These are phyloP conservation scores for Parelbella ahira DNA, from an alignment of 2,888 invertebrate genomes.

Conservation along the genomic window DNA sequence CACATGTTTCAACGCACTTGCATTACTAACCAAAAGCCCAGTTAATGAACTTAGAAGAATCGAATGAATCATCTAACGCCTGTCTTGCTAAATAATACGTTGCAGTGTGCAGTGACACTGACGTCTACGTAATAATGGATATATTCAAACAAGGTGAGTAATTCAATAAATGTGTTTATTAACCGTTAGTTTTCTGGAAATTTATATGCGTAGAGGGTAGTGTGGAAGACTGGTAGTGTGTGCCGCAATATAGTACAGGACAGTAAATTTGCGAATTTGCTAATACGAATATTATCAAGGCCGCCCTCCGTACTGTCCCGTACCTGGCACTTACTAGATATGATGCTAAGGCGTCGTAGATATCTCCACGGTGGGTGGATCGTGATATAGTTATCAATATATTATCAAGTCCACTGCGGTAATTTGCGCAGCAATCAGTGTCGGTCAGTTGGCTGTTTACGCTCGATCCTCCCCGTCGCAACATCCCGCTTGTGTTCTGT, in stretches of 20 bases:
- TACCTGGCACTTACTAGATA: constrained; percentile 61
- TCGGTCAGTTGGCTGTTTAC: constrained; percentile 20
- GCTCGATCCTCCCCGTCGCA: constrained; percentile 14
- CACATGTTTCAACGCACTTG: too few relatives aligned
- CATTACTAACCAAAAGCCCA: too few relatives aligned
- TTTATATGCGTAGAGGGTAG: too few relatives aligned
- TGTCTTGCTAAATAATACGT: constrained; percentile 22
- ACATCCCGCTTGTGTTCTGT: constrained; percentile 10
- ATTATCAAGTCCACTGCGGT: constrained; percentile 40
- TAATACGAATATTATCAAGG: constrained; percentile 66
- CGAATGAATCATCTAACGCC: constrained; percentile 12
- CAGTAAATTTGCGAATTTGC: constrained; percentile 25
- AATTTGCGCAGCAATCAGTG: constrained; percentile 11
- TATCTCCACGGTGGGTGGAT: constrained; percentile 60
- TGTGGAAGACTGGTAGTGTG: too few relatives aligned
- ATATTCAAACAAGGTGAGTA: constrained; percentile 53
- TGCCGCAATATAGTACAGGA: not conserved
- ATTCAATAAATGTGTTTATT: not conserved
- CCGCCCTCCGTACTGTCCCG: constrained; percentile 63
- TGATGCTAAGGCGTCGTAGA: constrained; percentile 39
- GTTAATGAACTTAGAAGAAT: too few relatives aligned
- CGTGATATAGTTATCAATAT: constrained; percentile 47
- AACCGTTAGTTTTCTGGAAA: not conserved
- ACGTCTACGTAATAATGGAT: constrained; percentile 43
- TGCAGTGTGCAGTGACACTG: constrained; percentile 26